Evolutionary conservation across 2,113 vertebrate species (phyloP), one percentile per base, ranked within the genome.

Genomic region (Oncorhynchus keta): DNA sequence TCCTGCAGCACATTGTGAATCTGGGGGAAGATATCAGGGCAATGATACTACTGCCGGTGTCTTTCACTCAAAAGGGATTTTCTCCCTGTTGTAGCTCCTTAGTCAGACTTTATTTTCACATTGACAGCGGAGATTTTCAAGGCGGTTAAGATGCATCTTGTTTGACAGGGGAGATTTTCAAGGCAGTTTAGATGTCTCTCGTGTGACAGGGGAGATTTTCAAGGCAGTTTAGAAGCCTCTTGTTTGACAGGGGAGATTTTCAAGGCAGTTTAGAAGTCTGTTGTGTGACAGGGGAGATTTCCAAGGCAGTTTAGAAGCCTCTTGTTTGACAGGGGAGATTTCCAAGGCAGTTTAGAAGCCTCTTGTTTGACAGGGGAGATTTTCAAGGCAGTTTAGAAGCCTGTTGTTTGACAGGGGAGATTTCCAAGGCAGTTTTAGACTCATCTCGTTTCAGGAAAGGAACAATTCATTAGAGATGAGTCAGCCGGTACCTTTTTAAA

Each of bases 21-120:
- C 84, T 76, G 72, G 77, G 83, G 76, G 88, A 89, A 82, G 86
- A 88, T 87, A 91, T 91, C 86, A 85, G 68, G 83, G 86, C 87
- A 32, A 91, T 92, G 85, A 92, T 91, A 86, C 86, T 83, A 83
- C 83, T 77, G 84, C 81, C 80, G 91, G 86, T 83, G 83, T 88
- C 85, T 90, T 86, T 86, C 81, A 76, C 81, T 91, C 91, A 86
- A 88, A 89, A 78, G 86, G 88, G 87, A 90, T 90, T 92, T 90
- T 91, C 78, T 82, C 81, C 26, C 75, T 81, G 79, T 82, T 68
- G 70, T 68, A 28, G 30, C 86, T 87, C 83, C 79, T 83, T 51
- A 76, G 81, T 84, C 84, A 85, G 80, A 76, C 24, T 35, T 49
- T 39, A n/a, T 83, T 90, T 80, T 77, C 79, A 78, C 80, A 89